Evolutionary conservation across 1,140 invertebrate genomes (phyloP).

Genomic region (Calycopis cecrops): DNA sequence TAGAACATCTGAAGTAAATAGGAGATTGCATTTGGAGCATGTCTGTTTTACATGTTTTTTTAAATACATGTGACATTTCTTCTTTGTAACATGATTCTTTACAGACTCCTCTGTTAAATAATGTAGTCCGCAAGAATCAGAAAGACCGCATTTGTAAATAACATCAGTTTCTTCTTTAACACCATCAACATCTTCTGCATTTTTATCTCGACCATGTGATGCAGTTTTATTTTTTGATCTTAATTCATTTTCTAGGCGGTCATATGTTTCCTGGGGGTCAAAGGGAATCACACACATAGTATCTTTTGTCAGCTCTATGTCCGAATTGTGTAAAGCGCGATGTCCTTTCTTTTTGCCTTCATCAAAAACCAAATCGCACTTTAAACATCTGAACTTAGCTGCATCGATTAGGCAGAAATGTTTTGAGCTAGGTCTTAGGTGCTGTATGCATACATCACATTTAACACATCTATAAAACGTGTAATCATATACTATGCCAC

Average conservation of each 20-base stretch:
- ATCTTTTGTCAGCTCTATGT: conserved; percentile 36
- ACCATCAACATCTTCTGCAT: not conserved
- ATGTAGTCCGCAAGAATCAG: conserved; percentile 38
- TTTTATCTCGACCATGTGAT: conserved; percentile 1
- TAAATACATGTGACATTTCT: conserved; percentile 20
- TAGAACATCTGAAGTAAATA: conserved; percentile 40
- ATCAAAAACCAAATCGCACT: conserved; percentile 38
- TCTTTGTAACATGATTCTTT: conserved; percentile 27
- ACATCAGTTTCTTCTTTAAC: conserved; percentile 23
- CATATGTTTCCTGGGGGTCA: conserved; percentile 15
- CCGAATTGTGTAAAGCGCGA: conserved; percentile 32
- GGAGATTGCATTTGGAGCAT: conserved; percentile 47
- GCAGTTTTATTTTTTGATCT: conserved; percentile 11
- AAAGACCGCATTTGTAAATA: conserved; percentile 38
- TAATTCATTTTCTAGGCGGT: conserved; percentile 4
- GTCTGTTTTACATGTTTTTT: conserved; percentile 33
- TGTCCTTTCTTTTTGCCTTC: conserved; percentile 33
- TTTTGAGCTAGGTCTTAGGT: conserved; percentile 22
- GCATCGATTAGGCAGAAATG: conserved; percentile 34
- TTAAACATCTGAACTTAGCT: conserved; percentile 33
- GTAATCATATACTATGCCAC: conserved; percentile 40
- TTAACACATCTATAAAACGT: conserved; percentile 40
- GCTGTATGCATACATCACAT: conserved; percentile 36
- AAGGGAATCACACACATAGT: conserved; percentile 33
- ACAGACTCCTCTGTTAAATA: conserved; percentile 34